phyloP scores from a whole-genome alignment of 2,888 invertebrate genomes.

The Copidosoma aretas region DNA sequence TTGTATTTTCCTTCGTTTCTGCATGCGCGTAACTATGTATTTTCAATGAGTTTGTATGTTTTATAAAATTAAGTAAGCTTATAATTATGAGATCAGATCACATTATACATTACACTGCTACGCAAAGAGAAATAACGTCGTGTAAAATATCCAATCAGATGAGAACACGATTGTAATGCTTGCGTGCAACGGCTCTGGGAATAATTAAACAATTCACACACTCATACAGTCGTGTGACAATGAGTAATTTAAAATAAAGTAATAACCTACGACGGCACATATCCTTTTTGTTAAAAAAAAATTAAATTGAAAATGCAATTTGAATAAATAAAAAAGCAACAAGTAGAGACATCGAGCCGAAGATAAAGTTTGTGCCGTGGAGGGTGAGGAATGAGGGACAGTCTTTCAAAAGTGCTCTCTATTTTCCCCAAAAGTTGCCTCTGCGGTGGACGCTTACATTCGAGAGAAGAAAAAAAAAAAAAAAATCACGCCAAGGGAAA shows the following conservation, averaged over 20 bases:
- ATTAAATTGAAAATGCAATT: conserved; percentile 40
- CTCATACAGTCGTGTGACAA: conserved; percentile 20
- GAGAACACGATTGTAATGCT: no score
- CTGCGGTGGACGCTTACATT: conserved; percentile 26
- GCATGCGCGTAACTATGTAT: no score
- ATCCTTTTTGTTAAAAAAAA: conserved; percentile 49
- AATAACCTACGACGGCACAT: conserved; percentile 45
- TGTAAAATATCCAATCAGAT: no score
- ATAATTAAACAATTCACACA: conserved; percentile 11
- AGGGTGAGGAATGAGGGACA: neutral
- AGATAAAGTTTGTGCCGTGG: conserved; percentile 24
- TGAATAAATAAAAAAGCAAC: conserved; percentile 6
- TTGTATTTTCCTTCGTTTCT: no score
- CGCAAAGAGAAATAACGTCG: no score
- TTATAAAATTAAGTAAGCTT: no score
- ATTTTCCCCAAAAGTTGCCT: conserved; percentile 6
- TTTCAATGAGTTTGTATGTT: no score
- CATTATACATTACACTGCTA: no score
- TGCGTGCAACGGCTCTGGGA: neutral
- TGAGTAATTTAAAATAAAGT: conserved; percentile 24
- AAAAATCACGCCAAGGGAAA: no score
- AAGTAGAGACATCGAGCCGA: conserved; percentile 33
- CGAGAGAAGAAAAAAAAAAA: conserved; percentile 15
- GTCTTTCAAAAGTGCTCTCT: neutral
- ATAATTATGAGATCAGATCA: no score